Base-by-base conservation (phyloP, 2,888 invertebrate species). In the Siphonodentalium dalli region DNA sequence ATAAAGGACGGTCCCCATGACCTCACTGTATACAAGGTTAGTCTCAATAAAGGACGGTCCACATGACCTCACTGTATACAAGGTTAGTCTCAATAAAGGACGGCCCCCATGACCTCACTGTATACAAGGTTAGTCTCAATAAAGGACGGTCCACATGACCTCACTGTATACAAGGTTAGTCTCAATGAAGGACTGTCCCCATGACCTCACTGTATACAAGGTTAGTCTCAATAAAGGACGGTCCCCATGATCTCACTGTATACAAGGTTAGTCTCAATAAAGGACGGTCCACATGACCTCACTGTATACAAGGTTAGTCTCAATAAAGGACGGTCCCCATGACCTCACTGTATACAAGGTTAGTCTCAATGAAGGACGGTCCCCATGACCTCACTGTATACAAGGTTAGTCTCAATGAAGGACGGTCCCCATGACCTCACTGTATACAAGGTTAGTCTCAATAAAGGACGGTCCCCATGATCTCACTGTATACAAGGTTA, bases 401-500 rank as follows among this genome's bases (percentile, higher is more conserved):
- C 49, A 61, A 65, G 63, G 68, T 68, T 33, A 40, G 54, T 93
- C 94, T n/a, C 94, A 93, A 93, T 91, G 93, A 93, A 78, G 88
- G 93, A 93, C 1, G 93, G n/a, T 0, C 86, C 87, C 23, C 95
- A 95, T 80, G 92, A 93, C 66, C 84, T 96, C n/a, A 90, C 88
- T 73, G 90, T 96, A 27, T 96, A 93, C 82, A 94, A 94, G 71
- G 77, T 77, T 47, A 51, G 45, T 15, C 8, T 15, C 11, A 13
- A 18, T 28, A 20, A 37, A 15, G 18, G 37, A 15, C 7, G 8
- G 15, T 8, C 5, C 20, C 13, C 15, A 48, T 63, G 50, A 43
- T 29, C 24, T 11, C 6, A 18, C 26, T 31, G n/a, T n/a, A n/a
- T n/a, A n/a, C n/a, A n/a, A n/a, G n/a, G n/a, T n/a, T n/a, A n/a